These are phyloP conservation scores for Calliopum simillimum DNA, from an alignment of 2,888 invertebrate genomes.

Conservation along the genomic window DNA sequence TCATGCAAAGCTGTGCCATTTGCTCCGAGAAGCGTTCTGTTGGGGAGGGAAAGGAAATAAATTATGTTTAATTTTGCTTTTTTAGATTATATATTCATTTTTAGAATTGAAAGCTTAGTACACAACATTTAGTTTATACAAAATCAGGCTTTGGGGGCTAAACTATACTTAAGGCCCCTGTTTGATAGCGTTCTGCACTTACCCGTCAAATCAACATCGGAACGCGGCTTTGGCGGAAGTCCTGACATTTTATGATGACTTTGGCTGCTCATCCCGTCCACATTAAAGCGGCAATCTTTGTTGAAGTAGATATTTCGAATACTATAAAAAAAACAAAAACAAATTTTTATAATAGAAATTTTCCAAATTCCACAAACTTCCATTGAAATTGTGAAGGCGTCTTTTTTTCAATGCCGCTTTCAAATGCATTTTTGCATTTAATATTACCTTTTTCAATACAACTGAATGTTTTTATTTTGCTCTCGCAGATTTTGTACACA, in stretches of 20 bases:
- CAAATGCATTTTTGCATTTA: neutral
- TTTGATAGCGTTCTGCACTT: too few relatives aligned
- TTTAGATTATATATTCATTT: too few relatives aligned
- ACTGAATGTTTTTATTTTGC: neutral
- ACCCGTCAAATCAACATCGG: constrained; percentile 74
- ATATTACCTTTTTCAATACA: neutral
- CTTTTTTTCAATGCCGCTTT: too few relatives aligned
- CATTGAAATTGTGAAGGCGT: neutral
- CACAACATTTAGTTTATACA: neutral
- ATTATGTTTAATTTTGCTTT: neutral
- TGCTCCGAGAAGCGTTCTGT: constrained; percentile 83
- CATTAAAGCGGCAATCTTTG: neutral
- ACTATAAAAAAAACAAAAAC: neutral
- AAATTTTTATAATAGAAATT: neutral
- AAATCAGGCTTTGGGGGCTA: too few relatives aligned
- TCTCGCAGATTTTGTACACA: neutral
- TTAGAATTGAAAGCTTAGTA: too few relatives aligned
- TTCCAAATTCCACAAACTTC: neutral
- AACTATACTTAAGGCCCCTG: too few relatives aligned
- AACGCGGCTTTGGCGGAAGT: constrained; percentile 66
- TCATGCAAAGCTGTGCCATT: constrained; percentile 86
- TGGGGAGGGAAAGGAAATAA: constrained; percentile 13
- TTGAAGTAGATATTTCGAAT: neutral
- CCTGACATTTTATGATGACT: constrained; percentile 69
- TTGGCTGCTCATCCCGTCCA: constrained; percentile 63